phyloP scores from a whole-genome alignment of 1,140 invertebrate genomes.

The Patella vulgata region DNA sequence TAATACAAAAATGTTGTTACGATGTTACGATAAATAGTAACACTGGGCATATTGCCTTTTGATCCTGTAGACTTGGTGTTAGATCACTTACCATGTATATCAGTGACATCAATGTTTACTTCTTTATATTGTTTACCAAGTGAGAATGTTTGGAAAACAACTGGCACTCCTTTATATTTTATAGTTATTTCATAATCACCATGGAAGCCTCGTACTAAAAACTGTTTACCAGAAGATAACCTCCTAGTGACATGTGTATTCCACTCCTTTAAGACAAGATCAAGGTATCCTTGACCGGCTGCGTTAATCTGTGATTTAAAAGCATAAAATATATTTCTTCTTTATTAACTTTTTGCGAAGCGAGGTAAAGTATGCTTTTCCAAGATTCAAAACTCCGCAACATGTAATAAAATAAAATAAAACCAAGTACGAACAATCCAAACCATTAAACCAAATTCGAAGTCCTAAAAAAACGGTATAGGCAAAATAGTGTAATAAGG shows the following conservation, averaged over 20 bases:
- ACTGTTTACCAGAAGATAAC: conserved; percentile 8
- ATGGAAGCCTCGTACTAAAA: conserved; percentile 31
- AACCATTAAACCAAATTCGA: too few species aligned
- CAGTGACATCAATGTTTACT: conserved; percentile 9
- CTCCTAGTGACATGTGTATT: conserved; percentile 30
- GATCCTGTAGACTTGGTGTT: too few species aligned
- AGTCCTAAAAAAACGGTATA: too few species aligned
- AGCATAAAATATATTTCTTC: conserved; percentile 1
- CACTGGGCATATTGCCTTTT: too few species aligned
- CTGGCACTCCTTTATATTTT: conserved; percentile 26
- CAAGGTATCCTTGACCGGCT: conserved; percentile 30
- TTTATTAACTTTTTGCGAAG: too few species aligned
- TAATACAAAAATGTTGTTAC: too few species aligned
- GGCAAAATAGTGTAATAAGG: too few species aligned
- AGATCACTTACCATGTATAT: conserved; percentile 9
- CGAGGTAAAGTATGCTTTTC: background rate
- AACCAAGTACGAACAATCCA: too few species aligned
- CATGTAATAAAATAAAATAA: too few species aligned
- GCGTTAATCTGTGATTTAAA: conserved; percentile 37
- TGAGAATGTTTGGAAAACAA: conserved; percentile 22
- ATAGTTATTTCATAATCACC: conserved; percentile 43
- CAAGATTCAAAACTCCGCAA: background rate
- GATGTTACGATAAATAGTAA: too few species aligned
- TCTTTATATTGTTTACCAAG: conserved; percentile 3
- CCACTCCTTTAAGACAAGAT: conserved; percentile 36